Evolutionary conservation across 1,140 invertebrate species (phyloP).

Genomic region (Pollicipes pollicipes): DNA sequence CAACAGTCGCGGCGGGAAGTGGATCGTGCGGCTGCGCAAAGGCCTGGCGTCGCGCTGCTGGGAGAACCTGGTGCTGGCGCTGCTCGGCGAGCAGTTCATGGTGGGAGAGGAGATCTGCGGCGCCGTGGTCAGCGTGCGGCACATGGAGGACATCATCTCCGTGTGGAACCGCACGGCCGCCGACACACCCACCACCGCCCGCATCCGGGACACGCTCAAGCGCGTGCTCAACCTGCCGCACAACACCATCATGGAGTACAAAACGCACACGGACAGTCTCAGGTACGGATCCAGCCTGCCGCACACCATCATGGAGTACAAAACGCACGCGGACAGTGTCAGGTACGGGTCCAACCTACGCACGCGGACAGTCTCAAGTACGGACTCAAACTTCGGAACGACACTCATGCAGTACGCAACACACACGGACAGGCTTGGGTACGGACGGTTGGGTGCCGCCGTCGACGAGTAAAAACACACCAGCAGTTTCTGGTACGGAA

Average conservation of each 20-base stretch:
- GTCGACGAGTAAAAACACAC: too few species aligned
- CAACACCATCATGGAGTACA: slow-evolving; percentile 89
- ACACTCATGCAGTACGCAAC: too few species aligned
- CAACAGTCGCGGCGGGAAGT: slow-evolving; percentile 90
- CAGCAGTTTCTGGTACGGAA: too few species aligned
- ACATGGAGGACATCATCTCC: slow-evolving; percentile 92
- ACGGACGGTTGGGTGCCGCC: too few species aligned
- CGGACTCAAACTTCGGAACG: too few species aligned
- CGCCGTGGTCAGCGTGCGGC: slow-evolving; percentile 83
- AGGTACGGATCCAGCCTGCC: slow-evolving; percentile 40
- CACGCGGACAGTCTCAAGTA: too few species aligned
- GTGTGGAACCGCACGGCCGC: slow-evolving; percentile 92
- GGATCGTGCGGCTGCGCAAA: slow-evolving; percentile 86
- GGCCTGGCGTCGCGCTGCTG: slow-evolving; percentile 87
- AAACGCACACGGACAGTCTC: slow-evolving; percentile 70
- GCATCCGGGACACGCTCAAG: slow-evolving; percentile 85
- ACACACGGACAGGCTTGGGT: too few species aligned
- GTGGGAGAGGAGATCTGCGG: slow-evolving; percentile 98
- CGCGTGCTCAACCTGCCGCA: slow-evolving; percentile 83
- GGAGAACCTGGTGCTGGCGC: slow-evolving; percentile 96
- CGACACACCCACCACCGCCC: slow-evolving; percentile 63
- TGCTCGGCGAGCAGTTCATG: slow-evolving; percentile 97
- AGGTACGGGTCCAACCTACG: too few species aligned
- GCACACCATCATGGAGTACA: too few species aligned
- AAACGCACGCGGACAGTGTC: too few species aligned